These are phyloP conservation scores for Dipodomys ordii DNA, from an alignment of 2,113 vertebrate species.

Conservation along the genomic window DNA sequence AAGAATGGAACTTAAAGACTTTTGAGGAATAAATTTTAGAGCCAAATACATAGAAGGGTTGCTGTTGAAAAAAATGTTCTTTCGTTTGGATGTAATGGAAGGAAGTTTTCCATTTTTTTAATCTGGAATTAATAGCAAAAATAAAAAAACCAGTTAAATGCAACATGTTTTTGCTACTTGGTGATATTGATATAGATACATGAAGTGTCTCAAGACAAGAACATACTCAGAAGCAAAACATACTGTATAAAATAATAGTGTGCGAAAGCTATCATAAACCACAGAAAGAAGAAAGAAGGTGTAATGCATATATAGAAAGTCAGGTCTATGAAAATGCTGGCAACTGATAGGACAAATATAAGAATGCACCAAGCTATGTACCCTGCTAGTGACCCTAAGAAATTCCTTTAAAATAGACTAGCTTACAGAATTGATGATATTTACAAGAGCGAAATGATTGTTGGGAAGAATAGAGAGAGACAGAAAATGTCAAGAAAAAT, in stretches of 20 bases:
- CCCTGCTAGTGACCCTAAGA: conserved; percentile 41
- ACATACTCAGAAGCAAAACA: conserved; percentile 12
- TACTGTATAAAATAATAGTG: conserved; percentile 36
- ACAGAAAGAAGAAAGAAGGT: not conserved
- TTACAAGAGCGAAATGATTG: conserved; percentile 57
- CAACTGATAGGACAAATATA: conserved; percentile 48
- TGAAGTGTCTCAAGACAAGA: not conserved
- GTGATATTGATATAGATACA: not conserved
- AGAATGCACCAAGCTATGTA: not conserved
- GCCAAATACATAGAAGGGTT: conserved; percentile 7
- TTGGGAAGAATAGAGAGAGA: not conserved
- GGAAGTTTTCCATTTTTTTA: conserved; percentile 28
- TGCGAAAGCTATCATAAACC: conserved; percentile 11
- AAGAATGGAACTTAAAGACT: conserved; percentile 13
- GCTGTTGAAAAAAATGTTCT: conserved; percentile 34
- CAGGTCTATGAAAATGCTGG: conserved; percentile 1
- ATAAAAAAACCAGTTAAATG: conserved; percentile 53
- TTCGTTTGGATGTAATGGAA: not conserved
- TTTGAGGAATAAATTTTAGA: not conserved
- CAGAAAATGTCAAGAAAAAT: conserved; percentile 70
- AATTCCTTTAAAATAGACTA: conserved; percentile 34
- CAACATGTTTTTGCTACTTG: conserved; percentile 56
- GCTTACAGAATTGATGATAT: conserved; percentile 39
- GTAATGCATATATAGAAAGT: not conserved
- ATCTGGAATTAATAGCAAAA: conserved; percentile 60